phyloP scores from a whole-genome alignment of 2,888 invertebrate genomes.

The Galeruca laticollis region DNA sequence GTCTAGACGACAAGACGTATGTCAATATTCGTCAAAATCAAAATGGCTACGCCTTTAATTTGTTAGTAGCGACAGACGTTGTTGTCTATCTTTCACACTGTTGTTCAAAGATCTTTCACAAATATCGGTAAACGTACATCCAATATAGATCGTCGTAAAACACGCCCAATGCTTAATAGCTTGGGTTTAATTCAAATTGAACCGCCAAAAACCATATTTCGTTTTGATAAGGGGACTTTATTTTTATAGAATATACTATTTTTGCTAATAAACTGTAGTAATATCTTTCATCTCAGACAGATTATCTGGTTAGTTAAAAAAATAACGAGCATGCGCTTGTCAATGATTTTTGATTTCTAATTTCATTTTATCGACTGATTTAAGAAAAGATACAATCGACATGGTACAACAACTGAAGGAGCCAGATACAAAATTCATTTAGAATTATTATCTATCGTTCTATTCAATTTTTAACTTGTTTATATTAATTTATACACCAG shows the following conservation, averaged over 20 bases:
- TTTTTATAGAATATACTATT: background rate
- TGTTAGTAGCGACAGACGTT: conserved; percentile 57
- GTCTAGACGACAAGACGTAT: conserved; percentile 70
- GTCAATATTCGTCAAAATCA: conserved; percentile 81
- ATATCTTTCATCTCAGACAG: background rate
- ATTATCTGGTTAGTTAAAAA: conserved; percentile 23
- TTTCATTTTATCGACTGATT: conserved; percentile 39
- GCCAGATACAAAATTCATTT: background rate
- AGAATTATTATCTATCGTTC: background rate
- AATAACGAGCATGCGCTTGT: conserved; percentile 44
- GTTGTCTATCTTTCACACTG: conserved; percentile 39
- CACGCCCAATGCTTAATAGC: conserved; percentile 61
- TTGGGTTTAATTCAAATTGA: conserved; percentile 49
- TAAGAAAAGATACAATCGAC: conserved; percentile 3
- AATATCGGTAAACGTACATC: conserved; percentile 44
- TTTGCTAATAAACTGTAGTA: background rate
- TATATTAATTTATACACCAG: conserved; percentile 10
- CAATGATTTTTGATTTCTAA: conserved; percentile 34
- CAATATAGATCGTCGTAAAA: conserved; percentile 51
- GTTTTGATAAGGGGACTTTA: background rate
- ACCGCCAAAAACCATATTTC: conserved; percentile 38
- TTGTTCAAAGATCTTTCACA: conserved; percentile 26
- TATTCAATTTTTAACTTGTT: background rate
- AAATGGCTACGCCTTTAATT: conserved; percentile 77
- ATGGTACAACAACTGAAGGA: background rate